phyloP scores from a whole-genome alignment of 2,113 vertebrate genomes.

The Actinemys pallida region DNA sequence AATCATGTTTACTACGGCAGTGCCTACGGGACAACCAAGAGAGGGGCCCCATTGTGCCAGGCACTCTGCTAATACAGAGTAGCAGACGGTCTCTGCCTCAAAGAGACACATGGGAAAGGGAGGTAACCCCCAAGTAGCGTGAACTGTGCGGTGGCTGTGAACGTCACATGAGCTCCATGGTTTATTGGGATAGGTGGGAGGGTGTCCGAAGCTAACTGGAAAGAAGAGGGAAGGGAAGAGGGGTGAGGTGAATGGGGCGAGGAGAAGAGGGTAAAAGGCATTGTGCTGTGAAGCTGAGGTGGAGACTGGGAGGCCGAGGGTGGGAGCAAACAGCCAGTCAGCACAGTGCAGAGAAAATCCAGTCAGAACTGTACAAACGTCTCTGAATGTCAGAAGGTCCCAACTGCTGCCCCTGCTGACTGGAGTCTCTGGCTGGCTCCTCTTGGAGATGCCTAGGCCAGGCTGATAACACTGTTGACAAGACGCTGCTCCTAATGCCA shows the following conservation, averaged over 20 bases:
- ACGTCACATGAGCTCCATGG: not conserved
- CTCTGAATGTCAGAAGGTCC: not conserved
- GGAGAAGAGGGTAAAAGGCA: not conserved
- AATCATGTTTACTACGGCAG: not conserved
- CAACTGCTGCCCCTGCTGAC: not conserved
- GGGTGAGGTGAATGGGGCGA: not conserved
- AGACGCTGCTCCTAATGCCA: accelerated
- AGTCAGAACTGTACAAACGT: not conserved
- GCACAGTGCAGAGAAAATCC: not conserved
- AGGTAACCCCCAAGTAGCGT: not conserved
- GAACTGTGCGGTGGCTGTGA: not conserved
- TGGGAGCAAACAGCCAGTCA: not conserved
- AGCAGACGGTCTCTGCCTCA: not conserved
- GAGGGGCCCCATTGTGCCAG: not conserved
- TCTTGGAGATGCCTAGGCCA: not conserved
- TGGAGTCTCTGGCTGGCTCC: not conserved
- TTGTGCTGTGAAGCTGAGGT: not conserved
- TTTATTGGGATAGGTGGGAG: not conserved
- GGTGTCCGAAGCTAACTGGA: not conserved
- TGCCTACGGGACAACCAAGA: not conserved
- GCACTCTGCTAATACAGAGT: not conserved
- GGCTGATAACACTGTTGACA: not conserved
- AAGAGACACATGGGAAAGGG: not conserved
- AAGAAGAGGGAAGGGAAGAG: not conserved
- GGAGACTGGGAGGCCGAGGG: too few species aligned